These are phyloP conservation scores for Nephrotoma appendiculata DNA, from an alignment of 2,888 invertebrate species.

Conservation along the genomic window DNA sequence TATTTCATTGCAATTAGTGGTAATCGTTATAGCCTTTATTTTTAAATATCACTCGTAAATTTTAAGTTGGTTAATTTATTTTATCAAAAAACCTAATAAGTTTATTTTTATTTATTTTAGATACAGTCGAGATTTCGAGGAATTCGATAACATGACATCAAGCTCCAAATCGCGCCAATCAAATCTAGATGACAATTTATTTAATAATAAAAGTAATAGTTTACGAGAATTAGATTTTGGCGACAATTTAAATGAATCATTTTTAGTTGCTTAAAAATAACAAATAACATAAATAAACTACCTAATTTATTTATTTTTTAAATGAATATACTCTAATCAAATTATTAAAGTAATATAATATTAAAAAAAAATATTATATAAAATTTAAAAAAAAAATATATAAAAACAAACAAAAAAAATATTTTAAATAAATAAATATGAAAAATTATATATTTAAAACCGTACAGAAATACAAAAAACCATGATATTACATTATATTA, in stretches of 20 bases:
- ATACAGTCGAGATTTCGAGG: slow-evolving; percentile 40
- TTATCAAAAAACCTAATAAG: neutral
- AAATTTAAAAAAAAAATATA: neutral
- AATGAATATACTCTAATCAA: neutral
- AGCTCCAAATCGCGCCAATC: slow-evolving; percentile 28
- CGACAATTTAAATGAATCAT: slow-evolving; percentile 4
- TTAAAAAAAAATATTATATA: neutral
- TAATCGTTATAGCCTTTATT: too few species aligned
- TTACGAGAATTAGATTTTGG: slow-evolving; percentile 4
- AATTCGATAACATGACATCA: slow-evolving; percentile 33
- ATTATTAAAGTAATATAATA: neutral
- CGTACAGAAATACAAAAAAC: neutral
- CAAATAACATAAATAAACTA: neutral
- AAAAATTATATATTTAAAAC: neutral
- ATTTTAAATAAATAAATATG: neutral
- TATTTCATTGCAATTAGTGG: too few species aligned
- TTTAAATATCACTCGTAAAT: neutral
- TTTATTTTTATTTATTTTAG: slow-evolving; percentile 19
- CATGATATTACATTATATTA: neutral
- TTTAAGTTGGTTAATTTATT: neutral
- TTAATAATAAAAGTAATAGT: slow-evolving; percentile 1
- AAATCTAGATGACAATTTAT: slow-evolving; percentile 7
- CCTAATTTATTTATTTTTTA: neutral
- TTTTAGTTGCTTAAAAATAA: slow-evolving; percentile 2
- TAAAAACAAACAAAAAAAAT: neutral